These are phyloP conservation scores for Andrena chrysosceles DNA, from an alignment of 2,888 invertebrate species.

Conservation along the genomic window DNA sequence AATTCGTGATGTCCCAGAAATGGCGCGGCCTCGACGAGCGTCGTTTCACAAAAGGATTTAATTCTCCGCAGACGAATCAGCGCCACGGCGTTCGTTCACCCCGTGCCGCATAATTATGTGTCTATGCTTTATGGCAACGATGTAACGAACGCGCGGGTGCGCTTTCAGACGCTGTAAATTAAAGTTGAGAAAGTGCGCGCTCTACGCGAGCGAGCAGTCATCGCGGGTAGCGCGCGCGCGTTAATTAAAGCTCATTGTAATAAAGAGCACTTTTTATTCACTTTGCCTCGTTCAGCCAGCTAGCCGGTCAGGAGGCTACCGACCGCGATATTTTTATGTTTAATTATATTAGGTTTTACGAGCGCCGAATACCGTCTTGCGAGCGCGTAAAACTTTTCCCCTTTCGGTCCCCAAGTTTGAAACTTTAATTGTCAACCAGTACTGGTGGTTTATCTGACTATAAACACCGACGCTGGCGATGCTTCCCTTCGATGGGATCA, in stretches of 20 bases:
- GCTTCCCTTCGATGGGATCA: slow-evolving; percentile 23
- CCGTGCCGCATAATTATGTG: slow-evolving; percentile 73
- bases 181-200: slow-evolving; percentile 78
- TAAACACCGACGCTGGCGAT: slow-evolving; percentile 52
- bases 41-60: slow-evolving; percentile 61
- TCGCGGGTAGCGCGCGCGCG: slow-evolving; percentile 73
- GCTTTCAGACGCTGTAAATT: slow-evolving; percentile 79
- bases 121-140: slow-evolving; percentile 75
- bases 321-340: slow-evolving; percentile 78
- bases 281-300: slow-evolving; percentile 74
- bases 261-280: slow-evolving; percentile 81
- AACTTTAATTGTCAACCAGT: slow-evolving; percentile 76
- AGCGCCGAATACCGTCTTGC: slow-evolving; percentile 67
- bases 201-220: slow-evolving; percentile 75
- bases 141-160: slow-evolving; percentile 70
- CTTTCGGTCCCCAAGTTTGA: slow-evolving; percentile 62
- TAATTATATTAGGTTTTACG: slow-evolving; percentile 80
- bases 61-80: slow-evolving; percentile 66
- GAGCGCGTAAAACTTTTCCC: slow-evolving; percentile 58
- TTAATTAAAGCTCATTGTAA: slow-evolving; percentile 83
- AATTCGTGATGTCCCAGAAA: slow-evolving; percentile 18
- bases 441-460: slow-evolving; percentile 68
- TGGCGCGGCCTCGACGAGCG: not conserved
- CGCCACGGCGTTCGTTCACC: slow-evolving; percentile 69
- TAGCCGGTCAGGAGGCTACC: slow-evolving; percentile 62